phyloP scores from a whole-genome alignment of 2,888 invertebrate species.

The Drosophila gaucha region DNA sequence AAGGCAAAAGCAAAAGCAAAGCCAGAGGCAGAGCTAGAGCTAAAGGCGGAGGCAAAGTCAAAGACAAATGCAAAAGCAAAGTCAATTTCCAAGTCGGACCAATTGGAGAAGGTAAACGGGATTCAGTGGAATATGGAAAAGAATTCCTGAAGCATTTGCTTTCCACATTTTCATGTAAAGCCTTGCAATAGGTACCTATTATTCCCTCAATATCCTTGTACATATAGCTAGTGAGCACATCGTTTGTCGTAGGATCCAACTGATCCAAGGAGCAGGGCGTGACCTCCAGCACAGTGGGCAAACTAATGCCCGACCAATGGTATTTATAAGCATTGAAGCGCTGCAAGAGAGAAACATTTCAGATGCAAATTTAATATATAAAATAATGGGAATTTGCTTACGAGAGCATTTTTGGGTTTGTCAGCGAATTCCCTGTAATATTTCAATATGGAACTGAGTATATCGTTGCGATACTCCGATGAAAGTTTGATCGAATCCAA shows the following conservation, averaged over 20 bases:
- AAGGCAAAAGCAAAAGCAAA: not conserved
- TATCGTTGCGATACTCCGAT: constrained; percentile 96
- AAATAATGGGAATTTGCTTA: constrained; percentile 82
- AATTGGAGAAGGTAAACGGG: not conserved
- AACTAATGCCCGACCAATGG: constrained; percentile 97
- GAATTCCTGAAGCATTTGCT: constrained; percentile 10
- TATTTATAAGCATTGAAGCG: constrained; percentile 96
- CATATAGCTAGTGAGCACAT: constrained; percentile 92
- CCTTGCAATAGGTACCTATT: constrained; percentile 84
- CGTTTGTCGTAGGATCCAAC: constrained; percentile 93
- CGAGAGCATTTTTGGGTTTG: constrained; percentile 91
- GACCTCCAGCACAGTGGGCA: constrained; percentile 95
- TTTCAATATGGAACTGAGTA: constrained; percentile 95
- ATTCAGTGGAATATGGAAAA: not conserved
- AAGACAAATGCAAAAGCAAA: not conserved
- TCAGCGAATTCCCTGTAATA: constrained; percentile 92
- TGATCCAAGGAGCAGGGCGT: constrained; percentile 97
- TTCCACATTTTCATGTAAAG: constrained; percentile 38
- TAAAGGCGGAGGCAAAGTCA: too few species aligned
- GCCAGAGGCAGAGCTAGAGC: not conserved
- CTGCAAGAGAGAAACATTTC: constrained; percentile 84
- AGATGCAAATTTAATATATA: not conserved
- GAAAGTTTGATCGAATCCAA: constrained; percentile 98
- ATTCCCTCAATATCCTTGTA: constrained; percentile 94
- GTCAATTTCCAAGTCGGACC: not conserved